Base-by-base conservation (phyloP, 2,797 vertebrate species). In the Malacoctenus gilli region DNA sequence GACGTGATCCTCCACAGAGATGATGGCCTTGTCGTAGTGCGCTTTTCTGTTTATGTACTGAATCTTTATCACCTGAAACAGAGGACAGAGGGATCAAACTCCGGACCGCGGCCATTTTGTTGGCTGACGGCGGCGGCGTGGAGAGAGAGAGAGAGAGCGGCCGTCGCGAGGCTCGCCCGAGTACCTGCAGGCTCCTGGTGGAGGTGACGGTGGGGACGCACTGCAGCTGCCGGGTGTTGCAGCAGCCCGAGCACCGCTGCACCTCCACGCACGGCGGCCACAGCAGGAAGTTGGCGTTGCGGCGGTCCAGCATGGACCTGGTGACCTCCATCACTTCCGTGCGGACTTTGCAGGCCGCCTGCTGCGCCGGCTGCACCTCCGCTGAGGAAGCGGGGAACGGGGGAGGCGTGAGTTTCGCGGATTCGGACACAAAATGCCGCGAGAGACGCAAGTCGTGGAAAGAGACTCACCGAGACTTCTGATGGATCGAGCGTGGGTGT, bases 261-360 rank as follows among this genome's bases (percentile, higher is more conserved):
- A 98, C 96, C 86, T 98, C 96, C 77, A 98, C 95, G 0, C 96
- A 98, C 0, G 89, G 89, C 0, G 96, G 96, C 94, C 94, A 97
- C 71, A 96, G 87, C 80, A 95, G 44, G 15, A 96, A 98, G 88
- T 97, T 95, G 80, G 95, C 94, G 0, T 95, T 96, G 58, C 90
- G 93, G 56, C 91, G 90, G 87, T 98, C 96, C 21, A 96, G 85
- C 93, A 97, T 93, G 69, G 89, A 86, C 25, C 96, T 90, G 1
- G 94, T 93, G 70, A 98, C 92, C 80, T 97, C 93, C 52, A 95
- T 94, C 59, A 98, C 95, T 80, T 95, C 94, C 0, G 91, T 94
- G 50, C 96, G 92, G 0, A 94, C 92, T 87, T 95, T 96, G 85
- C 96, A 98, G 44, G 88, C 89, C 0, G 96, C 96, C 0, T 92